Evolutionary conservation across 2,888 invertebrate species (phyloP).

Genomic region (Tineola bisselliella): DNA sequence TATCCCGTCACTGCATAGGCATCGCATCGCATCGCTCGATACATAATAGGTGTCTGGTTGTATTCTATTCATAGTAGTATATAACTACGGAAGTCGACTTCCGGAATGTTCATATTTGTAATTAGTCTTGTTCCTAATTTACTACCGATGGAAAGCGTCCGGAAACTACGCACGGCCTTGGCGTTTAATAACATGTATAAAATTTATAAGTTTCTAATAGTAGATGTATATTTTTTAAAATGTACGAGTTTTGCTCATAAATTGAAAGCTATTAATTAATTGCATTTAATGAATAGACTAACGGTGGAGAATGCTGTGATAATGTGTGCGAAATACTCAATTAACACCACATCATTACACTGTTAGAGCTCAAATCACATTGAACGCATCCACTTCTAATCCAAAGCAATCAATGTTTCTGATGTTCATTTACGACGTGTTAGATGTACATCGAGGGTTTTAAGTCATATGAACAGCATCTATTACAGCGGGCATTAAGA

Average conservation of each 20-base stretch:
- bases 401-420: not conserved
- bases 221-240: not conserved
- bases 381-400: not conserved
- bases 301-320: too few relatives aligned
- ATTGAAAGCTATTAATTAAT: too few relatives aligned
- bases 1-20: not conserved
- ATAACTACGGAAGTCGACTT: not conserved
- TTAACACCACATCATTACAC: not conserved
- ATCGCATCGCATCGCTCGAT: not conserved
- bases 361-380: not conserved
- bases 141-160: constrained; percentile 6
- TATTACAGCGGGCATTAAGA: too few relatives aligned
- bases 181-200: not conserved
- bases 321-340: too few relatives aligned
- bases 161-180: constrained; percentile 6
- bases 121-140: constrained; percentile 8
- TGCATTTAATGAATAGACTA: too few relatives aligned
- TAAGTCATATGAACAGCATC: not conserved
- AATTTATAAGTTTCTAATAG: not conserved
- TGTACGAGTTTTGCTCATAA: too few relatives aligned
- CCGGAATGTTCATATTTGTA: not conserved
- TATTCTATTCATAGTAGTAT: not conserved
- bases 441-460: not conserved
- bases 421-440: not conserved
- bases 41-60: constrained; percentile 1